Evolutionary conservation across 2,888 invertebrate species (phyloP).

Genomic region (Campoplex capitator): DNA sequence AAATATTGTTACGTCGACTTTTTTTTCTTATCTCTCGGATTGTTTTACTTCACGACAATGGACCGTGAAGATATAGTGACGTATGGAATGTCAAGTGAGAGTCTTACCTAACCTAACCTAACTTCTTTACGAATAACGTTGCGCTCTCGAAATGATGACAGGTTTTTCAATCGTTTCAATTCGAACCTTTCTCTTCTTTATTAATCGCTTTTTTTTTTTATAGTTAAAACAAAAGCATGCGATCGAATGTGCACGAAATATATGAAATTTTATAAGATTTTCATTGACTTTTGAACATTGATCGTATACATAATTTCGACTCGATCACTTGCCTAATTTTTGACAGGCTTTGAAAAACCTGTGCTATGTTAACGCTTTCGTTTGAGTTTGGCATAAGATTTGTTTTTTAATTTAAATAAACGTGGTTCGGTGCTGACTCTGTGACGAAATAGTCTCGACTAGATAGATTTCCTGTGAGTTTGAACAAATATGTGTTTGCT

Average conservation of each 20-base stretch:
- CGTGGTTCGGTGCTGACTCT: neutral
- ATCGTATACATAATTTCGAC: neutral
- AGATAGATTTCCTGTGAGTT: neutral
- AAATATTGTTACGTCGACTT: constrained; percentile 33
- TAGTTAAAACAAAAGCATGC: neutral
- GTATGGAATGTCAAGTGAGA: constrained; percentile 20
- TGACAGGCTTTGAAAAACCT: neutral
- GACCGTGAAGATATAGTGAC: neutral
- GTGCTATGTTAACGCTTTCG: neutral
- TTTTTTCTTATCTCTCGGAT: constrained; percentile 8
- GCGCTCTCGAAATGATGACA: neutral
- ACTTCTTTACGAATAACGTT: neutral
- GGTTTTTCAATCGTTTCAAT: neutral
- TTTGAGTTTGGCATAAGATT: neutral
- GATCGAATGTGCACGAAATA: neutral
- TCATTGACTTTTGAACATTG: neutral
- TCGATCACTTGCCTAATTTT: neutral
- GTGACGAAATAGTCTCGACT: neutral
- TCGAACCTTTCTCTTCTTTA: neutral
- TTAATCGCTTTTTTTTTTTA: neutral
- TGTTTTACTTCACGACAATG: constrained; percentile 20
- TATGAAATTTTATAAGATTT: neutral
- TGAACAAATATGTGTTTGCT: neutral
- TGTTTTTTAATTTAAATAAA: neutral
- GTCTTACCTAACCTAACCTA: constrained; percentile 14